Evolutionary conservation across 2,797 vertebrate species (phyloP), one percentile per base, ranked within the genome.

Genomic region (Galagoides demidoff): DNA sequence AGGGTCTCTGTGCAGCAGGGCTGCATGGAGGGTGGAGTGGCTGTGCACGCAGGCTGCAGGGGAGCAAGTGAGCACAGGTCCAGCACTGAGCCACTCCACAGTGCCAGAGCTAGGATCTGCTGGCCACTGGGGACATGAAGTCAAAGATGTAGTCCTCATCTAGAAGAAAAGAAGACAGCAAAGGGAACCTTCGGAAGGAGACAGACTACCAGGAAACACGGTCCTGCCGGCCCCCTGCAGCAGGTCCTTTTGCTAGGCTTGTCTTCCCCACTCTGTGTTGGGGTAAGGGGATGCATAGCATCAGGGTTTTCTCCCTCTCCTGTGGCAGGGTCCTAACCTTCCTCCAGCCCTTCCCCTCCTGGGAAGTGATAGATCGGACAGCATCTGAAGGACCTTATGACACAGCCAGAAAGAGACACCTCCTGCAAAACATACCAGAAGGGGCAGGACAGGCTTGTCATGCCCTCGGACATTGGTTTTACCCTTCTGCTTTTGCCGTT

Each of bases 401-500:
- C 81, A 55, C 81, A 87, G 31, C 64, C 71, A 90, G 78, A 68
- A 71, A 70, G 63, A 82, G 63, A n/a, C 27, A 16, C 59, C 70
- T 77, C 91, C 34, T 83, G 39, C 31, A 57, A 59, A 83, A 89
- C 45, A 39, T 1, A 0, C 13, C 16, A 43, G 82, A 52, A 57
- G 17, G 19, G 3, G 22, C 49, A 94, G 45, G 85, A 79, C 29
- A 20, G 87, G 43, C 66, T 37, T 1, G 0, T 29, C 25, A 7
- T 57, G 73, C 61, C 59, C 92, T 74, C 5, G 37, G 88, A 86
- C 66, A 34, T 77, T 79, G 14, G n/a, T 57, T 57, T 73, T 59
- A 71, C 59, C 73, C 81, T 70, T 81, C 79, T n/a, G 71, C 78
- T 45, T 81, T 89, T 79, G 76, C 45, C 55, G 79, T 90, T 90